Base-by-base conservation (phyloP, 30 jellyfish, hydroid and myxozoan species). In the Cassiopea xamachana region DNA sequence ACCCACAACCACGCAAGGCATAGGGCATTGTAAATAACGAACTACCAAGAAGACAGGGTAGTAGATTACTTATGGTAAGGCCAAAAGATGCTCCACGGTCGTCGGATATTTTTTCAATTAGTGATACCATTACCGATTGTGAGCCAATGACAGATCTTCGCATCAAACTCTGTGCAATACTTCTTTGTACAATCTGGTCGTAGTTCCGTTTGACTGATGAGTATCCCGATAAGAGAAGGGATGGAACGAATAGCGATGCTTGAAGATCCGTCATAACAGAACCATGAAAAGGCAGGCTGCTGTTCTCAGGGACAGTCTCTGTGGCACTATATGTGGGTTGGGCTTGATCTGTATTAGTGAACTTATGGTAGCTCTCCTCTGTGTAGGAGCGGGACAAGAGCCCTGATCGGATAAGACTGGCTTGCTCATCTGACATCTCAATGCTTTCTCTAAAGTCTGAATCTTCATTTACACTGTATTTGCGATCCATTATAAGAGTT, bases 11-110 rank as follows among this genome's bases (percentile, higher is more conserved):
- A 15, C 91, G 87, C 2, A 94, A 60, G 48, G 96, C 94, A 51
- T 55, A 85, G 3, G 98, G 97, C 55, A 90, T 46, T 47, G 97
- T 79, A 81, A 90, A 87, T 27, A 90, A 2, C 1, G 97, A 85
- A 55, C 93, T 80, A 14, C 98, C 97, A n/a, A 69, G 87, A 13
- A 88, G 75, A 64, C 75, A 46, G 18, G 97, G 97, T 62, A 90
- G 81, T 60, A 94, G 62, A 77, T 94, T 94, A 72, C 77, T 79
- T 74, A 86, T 62, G 2, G 98, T 90, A 17, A 95, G 75, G 58
- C 88, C 87, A 15, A 90, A 73, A 7, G 98, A 78, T 18, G 98
- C 91, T 7, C 97, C 98, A 1, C 98, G 94, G 79, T 92, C 98
- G 81, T 86, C 95, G 13, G 98, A 92, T 19, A 92, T 46, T 60